These are phyloP conservation scores for Montipora efflorescens DNA, from an alignment of 64 coral and sea anemone species.

Conservation along the genomic window DNA sequence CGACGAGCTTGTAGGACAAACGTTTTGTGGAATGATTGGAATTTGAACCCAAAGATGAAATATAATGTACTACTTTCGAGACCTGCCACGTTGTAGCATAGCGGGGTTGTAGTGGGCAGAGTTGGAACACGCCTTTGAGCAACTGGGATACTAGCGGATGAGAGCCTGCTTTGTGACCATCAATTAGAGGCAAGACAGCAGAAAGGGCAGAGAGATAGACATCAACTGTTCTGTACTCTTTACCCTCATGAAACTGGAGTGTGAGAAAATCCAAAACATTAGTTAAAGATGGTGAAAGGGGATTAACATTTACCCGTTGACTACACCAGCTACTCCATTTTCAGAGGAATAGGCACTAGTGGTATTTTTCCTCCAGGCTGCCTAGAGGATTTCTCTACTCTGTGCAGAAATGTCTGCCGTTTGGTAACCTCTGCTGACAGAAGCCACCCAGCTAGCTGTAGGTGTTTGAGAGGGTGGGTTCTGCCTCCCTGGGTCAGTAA, in stretches of 20 bases:
- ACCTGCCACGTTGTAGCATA: too few species aligned
- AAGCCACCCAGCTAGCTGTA: slow-evolving; percentile 76
- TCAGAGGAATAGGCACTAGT: slow-evolving; percentile 31
- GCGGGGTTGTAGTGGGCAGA: too few species aligned
- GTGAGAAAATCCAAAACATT: background rate
- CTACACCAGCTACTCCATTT: slow-evolving; percentile 63
- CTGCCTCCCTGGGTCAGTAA: too few species aligned
- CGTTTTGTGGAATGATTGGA: too few species aligned
- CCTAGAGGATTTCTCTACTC: slow-evolving; percentile 57
- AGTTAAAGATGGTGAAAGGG: slow-evolving; percentile 45
- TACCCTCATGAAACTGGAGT: slow-evolving; percentile 32
- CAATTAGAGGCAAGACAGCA: too few species aligned
- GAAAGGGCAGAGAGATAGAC: background rate
- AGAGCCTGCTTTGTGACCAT: too few species aligned
- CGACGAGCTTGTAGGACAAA: too few species aligned
- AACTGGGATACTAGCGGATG: too few species aligned
- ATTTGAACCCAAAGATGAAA: too few species aligned
- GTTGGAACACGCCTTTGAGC: too few species aligned
- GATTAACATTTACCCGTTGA: slow-evolving; percentile 3
- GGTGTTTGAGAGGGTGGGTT: slow-evolving; percentile 21
- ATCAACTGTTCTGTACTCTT: slow-evolving; percentile 1
- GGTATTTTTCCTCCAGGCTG: slow-evolving; percentile 54
- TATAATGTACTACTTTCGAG: too few species aligned
- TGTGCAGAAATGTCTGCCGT: slow-evolving; percentile 54
- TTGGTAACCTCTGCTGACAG: slow-evolving; percentile 57